Evolutionary conservation across 2,888 invertebrate species (phyloP), one percentile per base, ranked within the genome.

Genomic region (Taphrorychus bicolor): DNA sequence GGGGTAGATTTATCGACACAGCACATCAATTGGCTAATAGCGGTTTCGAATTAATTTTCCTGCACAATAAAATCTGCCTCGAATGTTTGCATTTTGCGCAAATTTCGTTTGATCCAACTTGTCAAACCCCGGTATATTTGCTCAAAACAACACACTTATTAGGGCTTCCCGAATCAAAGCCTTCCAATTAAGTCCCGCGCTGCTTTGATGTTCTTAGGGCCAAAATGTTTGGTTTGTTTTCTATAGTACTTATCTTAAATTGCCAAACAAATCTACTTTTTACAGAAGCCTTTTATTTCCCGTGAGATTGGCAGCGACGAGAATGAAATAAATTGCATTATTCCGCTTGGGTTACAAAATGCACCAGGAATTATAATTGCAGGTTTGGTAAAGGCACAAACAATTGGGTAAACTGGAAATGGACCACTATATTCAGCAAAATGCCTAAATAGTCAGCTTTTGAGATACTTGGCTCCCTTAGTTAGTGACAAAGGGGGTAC

Each of bases 401-500:
- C 59, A 67, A 67, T 67, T 67, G 57, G 62, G n/a, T 1, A 67
- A 67, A 59, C 57, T 62, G 51, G 53, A 57, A 67, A 45, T 45
- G 62, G 22, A 53, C 63, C 14, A 59, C 54, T 68, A 64, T 64
- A 68, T 68, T 56, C 59, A 54, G 22, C 63, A 64, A 63, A 68
- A 63, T 51, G 54, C 42, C n/a, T 59, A 59, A 64, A 68, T 64
- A 64, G 68, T 53, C 52, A 56, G 56, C 57, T 54, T 59, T 17
- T 48, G 53, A 59, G 66, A 70, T 70, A 70, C 66, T 70, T 66
- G 66, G 70, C 59, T 11, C 62, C 57, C 59, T 66, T 70, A 70
- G 66, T 70, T 70, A 70, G 70, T 66, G 64, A 70, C 70, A 70
- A 70, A 70, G 66, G 66, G 62, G 62, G 69, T 69, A 62, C 66